These are phyloP conservation scores for Gandaritis pyraliata DNA, from an alignment of 2,888 invertebrate genomes.

Conservation along the genomic window DNA sequence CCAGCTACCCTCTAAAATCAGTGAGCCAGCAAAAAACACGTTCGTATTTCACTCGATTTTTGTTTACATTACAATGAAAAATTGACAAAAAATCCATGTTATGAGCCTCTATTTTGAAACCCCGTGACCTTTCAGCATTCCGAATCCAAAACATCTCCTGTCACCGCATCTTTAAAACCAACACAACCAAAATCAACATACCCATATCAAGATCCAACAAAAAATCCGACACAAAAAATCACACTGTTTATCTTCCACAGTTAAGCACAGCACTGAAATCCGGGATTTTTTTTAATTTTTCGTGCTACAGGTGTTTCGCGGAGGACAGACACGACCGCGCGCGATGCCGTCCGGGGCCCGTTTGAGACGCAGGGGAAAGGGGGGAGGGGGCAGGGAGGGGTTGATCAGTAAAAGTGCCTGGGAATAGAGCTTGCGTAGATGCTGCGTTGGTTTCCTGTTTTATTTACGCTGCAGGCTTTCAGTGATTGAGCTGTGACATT, in stretches of 20 bases:
- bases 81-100: background rate
- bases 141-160: conserved; percentile 4
- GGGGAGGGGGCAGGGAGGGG: conserved; percentile 52
- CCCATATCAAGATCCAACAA: conserved; percentile 20
- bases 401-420: conserved; percentile 73
- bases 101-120: background rate
- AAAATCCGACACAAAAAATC: conserved; percentile 13
- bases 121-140: background rate
- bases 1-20: background rate
- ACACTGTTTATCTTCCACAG: conserved; percentile 7
- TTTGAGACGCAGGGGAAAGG: conserved; percentile 38
- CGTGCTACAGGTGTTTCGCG: conserved; percentile 25
- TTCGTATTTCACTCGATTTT: background rate
- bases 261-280: conserved; percentile 35
- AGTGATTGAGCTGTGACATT: conserved; percentile 15
- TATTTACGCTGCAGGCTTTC: conserved; percentile 25
- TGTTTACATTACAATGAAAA: background rate
- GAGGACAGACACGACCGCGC: conserved; percentile 18
- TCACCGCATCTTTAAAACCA: conserved; percentile 2
- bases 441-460: conserved; percentile 37
- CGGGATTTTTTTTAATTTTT: conserved; percentile 19
- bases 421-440: conserved; percentile 48
- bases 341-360: conserved; percentile 25
- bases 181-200: background rate
- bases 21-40: background rate